Base-by-base conservation (phyloP, 2,888 invertebrate species). In the Chloroclysta siterata region DNA sequence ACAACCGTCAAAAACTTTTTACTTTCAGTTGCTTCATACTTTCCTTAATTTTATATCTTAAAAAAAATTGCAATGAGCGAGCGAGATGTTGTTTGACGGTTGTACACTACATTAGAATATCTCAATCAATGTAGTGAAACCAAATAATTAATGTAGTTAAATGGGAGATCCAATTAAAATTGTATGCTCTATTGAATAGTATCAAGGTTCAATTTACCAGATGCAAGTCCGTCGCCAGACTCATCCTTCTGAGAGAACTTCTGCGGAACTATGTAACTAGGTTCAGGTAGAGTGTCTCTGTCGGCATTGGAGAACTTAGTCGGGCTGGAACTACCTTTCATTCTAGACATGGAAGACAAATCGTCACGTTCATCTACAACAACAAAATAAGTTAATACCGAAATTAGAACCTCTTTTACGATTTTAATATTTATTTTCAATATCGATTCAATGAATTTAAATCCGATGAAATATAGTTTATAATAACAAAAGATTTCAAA, bases 331-430 rank as follows among this genome's bases (percentile, higher is more conserved):
- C 46, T 42, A n/a, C 73, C 73, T 41, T 79, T 75, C 0, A 62
- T 22, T 55, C 58, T 70, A 8, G 83, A 74, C 33, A 73, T 65
- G 1, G 72, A 4, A 10, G 75, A 68, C n/a, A 82, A 56, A 60
- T 90, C 90, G 36, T 80, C 77, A 62, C 88, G 82, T 73, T 92
- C 91, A 57, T 87, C 91, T 92, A 65, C 65, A 76, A 73, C 3
- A 8, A 15, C 29, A 47, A 42, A 5, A 39, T 3, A 39, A 3
- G 36, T 39, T 3, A 33, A 5, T 33, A 7, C 33, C 33, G 22
- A 22, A 22, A 22, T 22, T 3, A 22, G 22, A 22, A 22, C 22
- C 22, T 22, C 22, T 22, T 22, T 22, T 22, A 2, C 22, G 3
- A 22, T 22, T 22, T 22, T 22, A 22, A 22, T 3, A 1, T 22